These are phyloP conservation scores for Gadopsis marmoratus DNA, from an alignment of 2,797 vertebrate species.

Conservation along the genomic window DNA sequence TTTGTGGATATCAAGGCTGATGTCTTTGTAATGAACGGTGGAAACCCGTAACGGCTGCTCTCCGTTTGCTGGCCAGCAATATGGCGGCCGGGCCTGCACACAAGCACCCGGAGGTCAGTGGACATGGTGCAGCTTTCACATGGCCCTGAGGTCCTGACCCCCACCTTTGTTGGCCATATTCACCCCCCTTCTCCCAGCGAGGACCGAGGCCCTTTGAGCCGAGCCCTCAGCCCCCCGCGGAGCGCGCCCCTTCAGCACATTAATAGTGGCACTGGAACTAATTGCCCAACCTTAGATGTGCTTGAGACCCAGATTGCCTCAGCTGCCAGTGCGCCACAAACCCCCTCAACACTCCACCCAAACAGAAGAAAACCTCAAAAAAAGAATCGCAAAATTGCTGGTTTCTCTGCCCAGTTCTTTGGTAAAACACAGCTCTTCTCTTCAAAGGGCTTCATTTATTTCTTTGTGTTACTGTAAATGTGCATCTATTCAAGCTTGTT, in stretches of 20 bases:
- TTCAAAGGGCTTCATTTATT: constrained; percentile 61
- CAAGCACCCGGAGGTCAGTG: constrained; percentile 71
- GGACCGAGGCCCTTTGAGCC: constrained; percentile 80
- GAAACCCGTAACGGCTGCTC: constrained; percentile 30
- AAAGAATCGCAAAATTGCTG: constrained; percentile 75
- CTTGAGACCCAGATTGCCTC: constrained; percentile 81
- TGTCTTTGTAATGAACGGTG: constrained; percentile 28
- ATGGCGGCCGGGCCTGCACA: constrained; percentile 44
- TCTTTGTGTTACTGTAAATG: constrained; percentile 77
- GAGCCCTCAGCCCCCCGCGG: constrained; percentile 80
- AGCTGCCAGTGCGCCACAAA: constrained; percentile 72
- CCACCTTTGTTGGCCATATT: constrained; percentile 76
- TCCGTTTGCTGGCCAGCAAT: constrained; percentile 19
- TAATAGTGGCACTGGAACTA: constrained; percentile 87
- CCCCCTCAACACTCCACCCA: constrained; percentile 74
- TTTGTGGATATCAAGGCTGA: neutral
- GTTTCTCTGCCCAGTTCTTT: constrained; percentile 60
- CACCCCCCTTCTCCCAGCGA: constrained; percentile 65
- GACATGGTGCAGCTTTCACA: constrained; percentile 82
- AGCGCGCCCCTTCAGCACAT: constrained; percentile 83
- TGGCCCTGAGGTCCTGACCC: constrained; percentile 86
- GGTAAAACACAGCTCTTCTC: constrained; percentile 55
- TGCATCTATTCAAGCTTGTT: constrained; percentile 72
- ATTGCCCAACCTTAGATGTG: constrained; percentile 85
- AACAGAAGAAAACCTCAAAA: constrained; percentile 76